Percentiles rank a stretch among this genome's conserved stretches.
Conservation (phyloP, 2,113 vertebrate genomes). For the Phylloscopus trochiloides region DNA sequence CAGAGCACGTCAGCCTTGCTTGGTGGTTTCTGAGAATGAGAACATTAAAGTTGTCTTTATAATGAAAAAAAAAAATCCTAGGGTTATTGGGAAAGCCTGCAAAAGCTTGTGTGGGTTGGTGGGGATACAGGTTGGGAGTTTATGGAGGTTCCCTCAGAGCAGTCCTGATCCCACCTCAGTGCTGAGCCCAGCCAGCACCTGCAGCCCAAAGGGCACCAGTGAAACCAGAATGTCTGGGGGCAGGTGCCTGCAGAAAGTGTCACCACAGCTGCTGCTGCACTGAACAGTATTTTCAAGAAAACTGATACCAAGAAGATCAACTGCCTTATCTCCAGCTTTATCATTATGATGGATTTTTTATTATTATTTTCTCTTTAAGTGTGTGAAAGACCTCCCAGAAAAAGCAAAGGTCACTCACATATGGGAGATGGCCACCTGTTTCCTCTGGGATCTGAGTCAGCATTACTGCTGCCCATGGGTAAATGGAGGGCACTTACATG, state of each 20-base stretch:
- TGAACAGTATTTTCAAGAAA: background rate
- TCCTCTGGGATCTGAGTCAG: background rate
- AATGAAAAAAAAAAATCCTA: background rate
- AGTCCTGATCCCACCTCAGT: background rate
- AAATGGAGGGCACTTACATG: background rate
- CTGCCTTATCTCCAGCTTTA: background rate
- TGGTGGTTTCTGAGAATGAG: background rate
- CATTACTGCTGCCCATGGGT: fast-evolving
- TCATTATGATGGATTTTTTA: background rate
- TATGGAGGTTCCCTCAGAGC: background rate
- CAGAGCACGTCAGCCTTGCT: background rate
- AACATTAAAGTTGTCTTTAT: background rate
- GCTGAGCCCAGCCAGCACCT: background rate
- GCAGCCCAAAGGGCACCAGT: background rate
- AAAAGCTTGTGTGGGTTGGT: background rate
- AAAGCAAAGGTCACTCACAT: background rate
- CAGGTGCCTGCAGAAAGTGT: background rate
- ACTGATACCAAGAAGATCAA: background rate
- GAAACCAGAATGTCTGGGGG: background rate
- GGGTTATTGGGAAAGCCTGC: background rate
- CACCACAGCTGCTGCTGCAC: background rate
- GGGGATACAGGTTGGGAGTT: background rate
- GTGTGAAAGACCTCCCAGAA: background rate
- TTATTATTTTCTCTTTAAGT: background rate
- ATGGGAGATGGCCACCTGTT: background rate